Conservation (phyloP, 2,888 invertebrate species). For the Aradus depressus region DNA sequence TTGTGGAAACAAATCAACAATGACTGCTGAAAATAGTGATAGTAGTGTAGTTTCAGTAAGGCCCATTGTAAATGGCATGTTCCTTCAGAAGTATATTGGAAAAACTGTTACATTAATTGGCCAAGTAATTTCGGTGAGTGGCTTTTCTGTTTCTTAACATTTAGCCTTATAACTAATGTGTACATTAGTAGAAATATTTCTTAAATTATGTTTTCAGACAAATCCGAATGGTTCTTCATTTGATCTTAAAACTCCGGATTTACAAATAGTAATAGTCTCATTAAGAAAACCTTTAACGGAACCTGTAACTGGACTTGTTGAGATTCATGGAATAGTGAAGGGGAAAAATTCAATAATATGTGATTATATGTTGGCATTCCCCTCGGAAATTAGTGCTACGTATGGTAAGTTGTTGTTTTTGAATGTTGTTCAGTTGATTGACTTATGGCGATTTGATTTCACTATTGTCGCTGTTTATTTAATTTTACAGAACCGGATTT, state of each 20-base stretch:
- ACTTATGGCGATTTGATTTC: not conserved
- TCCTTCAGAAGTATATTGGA: slow-evolving; percentile 17
- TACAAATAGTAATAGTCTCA: slow-evolving; percentile 23
- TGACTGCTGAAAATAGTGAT: not conserved
- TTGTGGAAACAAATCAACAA: too few relatives aligned
- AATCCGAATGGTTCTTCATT: slow-evolving; percentile 25
- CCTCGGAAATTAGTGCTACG: slow-evolving; percentile 20
- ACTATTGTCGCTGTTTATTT: not conserved
- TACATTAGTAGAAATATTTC: not conserved
- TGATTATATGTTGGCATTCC: slow-evolving; percentile 26
- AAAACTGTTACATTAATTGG: slow-evolving; percentile 22
- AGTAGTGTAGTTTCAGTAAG: not conserved
- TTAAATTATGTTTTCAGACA: slow-evolving; percentile 18
- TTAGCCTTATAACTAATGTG: too few relatives aligned
- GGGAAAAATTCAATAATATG: slow-evolving; percentile 24
- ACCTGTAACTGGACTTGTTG: slow-evolving; percentile 25
- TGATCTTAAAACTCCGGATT: slow-evolving; percentile 26
- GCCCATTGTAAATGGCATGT: slow-evolving; percentile 19
- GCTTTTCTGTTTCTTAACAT: not conserved
- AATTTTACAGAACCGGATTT: slow-evolving; percentile 21
- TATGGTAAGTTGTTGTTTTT: slow-evolving; percentile 24
- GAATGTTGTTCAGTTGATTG: not conserved
- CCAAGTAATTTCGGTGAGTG: slow-evolving; percentile 22
- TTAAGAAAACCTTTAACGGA: slow-evolving; percentile 23
- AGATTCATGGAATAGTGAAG: slow-evolving; percentile 28